These are phyloP conservation scores for Polypedilum vanderplanki DNA, from an alignment of 1,140 invertebrate species.

Conservation along the genomic window DNA sequence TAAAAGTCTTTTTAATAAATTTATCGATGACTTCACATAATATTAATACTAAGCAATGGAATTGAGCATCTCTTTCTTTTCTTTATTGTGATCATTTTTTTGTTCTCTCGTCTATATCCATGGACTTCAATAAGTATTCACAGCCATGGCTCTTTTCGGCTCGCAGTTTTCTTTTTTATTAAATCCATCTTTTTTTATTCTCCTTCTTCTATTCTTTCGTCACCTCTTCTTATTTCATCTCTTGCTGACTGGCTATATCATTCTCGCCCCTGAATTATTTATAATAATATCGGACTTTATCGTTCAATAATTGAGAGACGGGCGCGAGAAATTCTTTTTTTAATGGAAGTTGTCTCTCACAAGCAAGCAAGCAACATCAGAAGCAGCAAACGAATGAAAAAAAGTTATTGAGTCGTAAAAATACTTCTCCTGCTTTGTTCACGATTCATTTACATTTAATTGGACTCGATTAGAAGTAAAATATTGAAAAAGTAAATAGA, in stretches of 20 bases:
- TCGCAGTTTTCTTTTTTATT: not conserved
- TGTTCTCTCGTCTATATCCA: not conserved
- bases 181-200: not conserved
- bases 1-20: slow-evolving; percentile 26
- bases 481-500: too few species aligned
- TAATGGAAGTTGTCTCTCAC: not conserved
- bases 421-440: not conserved
- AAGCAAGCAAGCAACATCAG: not conserved
- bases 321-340: not conserved
- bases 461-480: slow-evolving; percentile 3
- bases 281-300: slow-evolving; percentile 6
- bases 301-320: not conserved
- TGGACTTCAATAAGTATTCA: not conserved
- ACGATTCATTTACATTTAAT: slow-evolving; percentile 12
- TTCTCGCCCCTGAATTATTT: slow-evolving; percentile 3
- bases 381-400: not conserved
- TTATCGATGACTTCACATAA: slow-evolving; percentile 27
- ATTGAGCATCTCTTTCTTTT: not conserved
- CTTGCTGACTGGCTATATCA: too few species aligned
- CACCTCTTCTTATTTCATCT: slow-evolving; percentile 15
- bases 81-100: not conserved
- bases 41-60: slow-evolving; percentile 7
- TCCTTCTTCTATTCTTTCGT: not conserved
- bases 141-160: not conserved
- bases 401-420: not conserved